These are phyloP conservation scores for Herminia tarsipennalis DNA, from an alignment of 2,888 invertebrate genomes.

Conservation along the genomic window DNA sequence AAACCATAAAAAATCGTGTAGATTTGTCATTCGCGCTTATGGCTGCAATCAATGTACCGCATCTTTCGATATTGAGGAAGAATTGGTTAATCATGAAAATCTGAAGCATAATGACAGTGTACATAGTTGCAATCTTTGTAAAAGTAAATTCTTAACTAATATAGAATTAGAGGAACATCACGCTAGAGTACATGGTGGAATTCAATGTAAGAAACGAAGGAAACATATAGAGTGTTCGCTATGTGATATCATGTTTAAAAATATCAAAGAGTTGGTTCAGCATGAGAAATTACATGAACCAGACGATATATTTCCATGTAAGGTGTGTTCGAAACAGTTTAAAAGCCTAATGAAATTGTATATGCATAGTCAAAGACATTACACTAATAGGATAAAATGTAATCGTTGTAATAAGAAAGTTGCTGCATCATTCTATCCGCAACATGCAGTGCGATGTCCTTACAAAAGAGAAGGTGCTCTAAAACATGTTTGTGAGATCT, in stretches of 20 bases:
- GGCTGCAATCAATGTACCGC: conserved; percentile 53
- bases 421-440: conserved; percentile 48
- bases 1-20: conserved; percentile 51
- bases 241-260: conserved; percentile 55
- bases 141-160: conserved; percentile 50
- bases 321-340: conserved; percentile 53
- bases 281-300: conserved; percentile 53
- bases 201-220: conserved; percentile 57
- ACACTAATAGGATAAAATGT: conserved; percentile 53
- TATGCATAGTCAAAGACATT: conserved; percentile 56
- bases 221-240: conserved; percentile 59
- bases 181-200: conserved; percentile 54
- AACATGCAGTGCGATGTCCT: conserved; percentile 50
- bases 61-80: conserved; percentile 51
- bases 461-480: conserved; percentile 32
- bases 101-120: conserved; percentile 50
- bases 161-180: conserved; percentile 54
- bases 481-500: conserved; percentile 50
- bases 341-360: conserved; percentile 52
- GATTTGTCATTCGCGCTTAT: conserved; percentile 38
- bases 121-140: conserved; percentile 55
- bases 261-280: conserved; percentile 50
- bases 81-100: conserved; percentile 47
- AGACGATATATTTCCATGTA: conserved; percentile 52
- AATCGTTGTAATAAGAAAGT: conserved; percentile 51